These are phyloP conservation scores for Yponomeuta sedellus DNA, from an alignment of 2,888 invertebrate species.

Conservation along the genomic window DNA sequence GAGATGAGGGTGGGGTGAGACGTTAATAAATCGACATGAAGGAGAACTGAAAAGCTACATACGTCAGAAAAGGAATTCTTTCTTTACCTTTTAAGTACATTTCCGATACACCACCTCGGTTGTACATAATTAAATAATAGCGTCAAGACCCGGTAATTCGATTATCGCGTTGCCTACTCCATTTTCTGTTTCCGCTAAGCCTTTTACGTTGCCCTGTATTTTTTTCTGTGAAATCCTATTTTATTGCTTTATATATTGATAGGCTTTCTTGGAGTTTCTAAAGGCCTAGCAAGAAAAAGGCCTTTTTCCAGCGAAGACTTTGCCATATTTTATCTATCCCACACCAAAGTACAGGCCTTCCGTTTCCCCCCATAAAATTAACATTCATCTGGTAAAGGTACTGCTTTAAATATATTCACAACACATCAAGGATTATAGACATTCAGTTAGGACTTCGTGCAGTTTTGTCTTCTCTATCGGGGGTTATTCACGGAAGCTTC, in stretches of 20 bases:
- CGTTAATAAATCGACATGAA: not conserved
- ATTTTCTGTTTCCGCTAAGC: not conserved
- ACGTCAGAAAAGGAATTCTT: not conserved
- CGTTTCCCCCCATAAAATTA: not conserved
- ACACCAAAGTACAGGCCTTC: not conserved
- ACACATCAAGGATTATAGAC: slow-evolving; percentile 32
- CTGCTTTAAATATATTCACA: slow-evolving; percentile 7
- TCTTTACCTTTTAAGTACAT: not conserved
- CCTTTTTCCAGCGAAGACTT: too few relatives aligned
- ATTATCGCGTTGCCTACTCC: not conserved
- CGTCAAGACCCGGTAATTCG: not conserved
- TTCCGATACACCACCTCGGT: not conserved
- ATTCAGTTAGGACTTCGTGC: slow-evolving; percentile 45
- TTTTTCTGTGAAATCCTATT: not conserved
- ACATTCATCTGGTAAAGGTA: not conserved
- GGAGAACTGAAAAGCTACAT: not conserved
- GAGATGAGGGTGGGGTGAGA: not conserved
- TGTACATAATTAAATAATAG: not conserved
- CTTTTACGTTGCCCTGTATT: not conserved
- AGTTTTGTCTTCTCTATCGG: slow-evolving; percentile 39
- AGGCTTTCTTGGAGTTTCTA: not conserved
- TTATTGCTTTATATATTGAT: not conserved
- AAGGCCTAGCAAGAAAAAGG: too few relatives aligned
- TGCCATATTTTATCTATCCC: not conserved
- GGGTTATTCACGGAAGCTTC: slow-evolving; percentile 41